phyloP scores from a whole-genome alignment of 2,113 vertebrate species.

The Tricholaema leucomelas region DNA sequence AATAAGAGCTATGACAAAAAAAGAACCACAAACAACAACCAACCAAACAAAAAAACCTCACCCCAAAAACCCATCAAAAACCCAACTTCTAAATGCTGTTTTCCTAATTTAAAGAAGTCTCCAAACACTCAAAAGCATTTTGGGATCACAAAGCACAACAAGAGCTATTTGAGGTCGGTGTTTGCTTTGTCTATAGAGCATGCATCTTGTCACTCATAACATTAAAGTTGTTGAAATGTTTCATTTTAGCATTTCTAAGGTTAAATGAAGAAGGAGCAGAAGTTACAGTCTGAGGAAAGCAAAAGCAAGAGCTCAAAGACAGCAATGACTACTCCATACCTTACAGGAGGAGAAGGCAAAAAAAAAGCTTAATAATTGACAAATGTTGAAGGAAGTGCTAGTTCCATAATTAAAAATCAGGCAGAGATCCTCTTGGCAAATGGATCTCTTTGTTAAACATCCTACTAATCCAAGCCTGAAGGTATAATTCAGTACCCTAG shows the following conservation, averaged over 20 bases:
- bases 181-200: not conserved
- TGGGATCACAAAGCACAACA: not conserved
- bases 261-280: not conserved
- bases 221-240: not conserved
- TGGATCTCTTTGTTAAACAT: slow-evolving; percentile 73
- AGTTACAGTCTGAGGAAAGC: not conserved
- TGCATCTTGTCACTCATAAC: not conserved
- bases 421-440: slow-evolving; percentile 67
- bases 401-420: slow-evolving; percentile 68
- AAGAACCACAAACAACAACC: no score
- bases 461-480: slow-evolving; percentile 65
- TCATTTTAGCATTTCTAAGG: not conserved
- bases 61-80: not conserved
- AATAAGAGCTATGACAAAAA: no score
- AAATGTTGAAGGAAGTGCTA: slow-evolving; percentile 25
- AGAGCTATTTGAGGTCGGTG: not conserved
- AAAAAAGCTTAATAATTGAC: slow-evolving; percentile 33
- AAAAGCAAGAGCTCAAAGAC: not conserved
- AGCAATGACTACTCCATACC: slow-evolving; percentile 18
- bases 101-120: not conserved
- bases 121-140: not conserved
- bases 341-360: not conserved
- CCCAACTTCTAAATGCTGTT: not conserved
- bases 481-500: slow-evolving; percentile 60
- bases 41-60: no score